These are phyloP conservation scores for Drosophila rhopaloa DNA, from an alignment of 1,140 invertebrate species.

Conservation along the genomic window DNA sequence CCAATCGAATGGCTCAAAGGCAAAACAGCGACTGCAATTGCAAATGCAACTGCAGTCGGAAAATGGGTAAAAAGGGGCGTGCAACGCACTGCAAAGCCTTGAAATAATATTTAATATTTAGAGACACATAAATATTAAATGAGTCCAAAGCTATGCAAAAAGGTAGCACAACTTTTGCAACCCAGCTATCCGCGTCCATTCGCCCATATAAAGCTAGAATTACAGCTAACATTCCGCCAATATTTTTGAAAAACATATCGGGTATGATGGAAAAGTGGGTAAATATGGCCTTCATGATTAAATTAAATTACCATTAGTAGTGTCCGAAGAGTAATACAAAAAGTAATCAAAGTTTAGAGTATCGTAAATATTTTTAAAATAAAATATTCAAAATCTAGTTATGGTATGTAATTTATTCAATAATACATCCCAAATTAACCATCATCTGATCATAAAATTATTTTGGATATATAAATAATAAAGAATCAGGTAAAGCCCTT, in stretches of 20 bases:
- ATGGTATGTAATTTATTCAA: no score
- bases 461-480: no score
- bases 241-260: conserved; percentile 23
- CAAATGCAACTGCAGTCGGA: conserved; percentile 33
- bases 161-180: conserved; percentile 63
- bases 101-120: conserved; percentile 85
- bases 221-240: conserved; percentile 78
- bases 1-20: conserved; percentile 64
- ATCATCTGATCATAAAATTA: no score
- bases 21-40: conserved; percentile 17
- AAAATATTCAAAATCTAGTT: no score
- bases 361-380: no score
- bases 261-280: conserved; percentile 10
- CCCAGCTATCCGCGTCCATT: background rate
- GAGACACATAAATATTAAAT: conserved; percentile 85
- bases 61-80: background rate
- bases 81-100: conserved; percentile 74
- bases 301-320: background rate
- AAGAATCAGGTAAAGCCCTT: no score
- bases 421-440: no score
- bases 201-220: conserved; percentile 68
- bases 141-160: conserved; percentile 82
- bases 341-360: no score
- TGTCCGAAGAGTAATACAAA: no score
- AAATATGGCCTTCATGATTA: background rate